Evolutionary conservation across 2,113 vertebrate species (phyloP).

Genomic region (Pimephales promelas): DNA sequence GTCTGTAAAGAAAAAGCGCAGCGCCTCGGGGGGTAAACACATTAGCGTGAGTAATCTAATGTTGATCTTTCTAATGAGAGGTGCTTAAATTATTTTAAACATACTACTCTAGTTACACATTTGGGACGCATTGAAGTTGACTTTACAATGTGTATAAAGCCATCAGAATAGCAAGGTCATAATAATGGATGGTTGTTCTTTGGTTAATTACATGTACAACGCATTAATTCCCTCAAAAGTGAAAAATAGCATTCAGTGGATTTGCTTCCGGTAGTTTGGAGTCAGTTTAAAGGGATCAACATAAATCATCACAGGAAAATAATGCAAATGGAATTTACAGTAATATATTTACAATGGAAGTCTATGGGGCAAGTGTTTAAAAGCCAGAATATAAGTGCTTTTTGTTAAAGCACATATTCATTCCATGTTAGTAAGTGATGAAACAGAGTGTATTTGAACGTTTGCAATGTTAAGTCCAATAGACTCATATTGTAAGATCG

Average conservation of each 20-base stretch:
- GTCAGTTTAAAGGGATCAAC: not conserved
- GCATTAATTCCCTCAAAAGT: slow-evolving; percentile 8
- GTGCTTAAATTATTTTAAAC: slow-evolving; percentile 70
- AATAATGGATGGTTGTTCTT: slow-evolving; percentile 39
- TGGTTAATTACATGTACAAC: slow-evolving; percentile 46
- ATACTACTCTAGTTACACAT: slow-evolving; percentile 59
- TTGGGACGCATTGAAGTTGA: slow-evolving; percentile 43
- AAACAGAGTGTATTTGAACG: no score
- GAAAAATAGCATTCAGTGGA: not conserved
- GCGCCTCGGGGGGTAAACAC: slow-evolving; percentile 57
- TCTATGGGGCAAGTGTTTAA: not conserved
- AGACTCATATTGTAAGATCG: not conserved
- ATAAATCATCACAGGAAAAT: not conserved
- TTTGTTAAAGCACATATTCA: no score
- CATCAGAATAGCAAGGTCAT: slow-evolving; percentile 52
- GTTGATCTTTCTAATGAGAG: slow-evolving; percentile 76
- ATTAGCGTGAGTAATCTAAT: slow-evolving; percentile 75
- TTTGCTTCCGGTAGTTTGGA: not conserved
- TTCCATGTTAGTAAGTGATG: no score
- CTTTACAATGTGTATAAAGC: slow-evolving; percentile 56
- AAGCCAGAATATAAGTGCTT: no score
- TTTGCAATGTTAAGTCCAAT: not conserved
- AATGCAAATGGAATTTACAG: not conserved
- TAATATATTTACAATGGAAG: not conserved
- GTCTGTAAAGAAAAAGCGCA: slow-evolving; percentile 60